These are phyloP conservation scores for Drosophila niveifrons DNA, from an alignment of 2,888 invertebrate genomes.

Conservation along the genomic window DNA sequence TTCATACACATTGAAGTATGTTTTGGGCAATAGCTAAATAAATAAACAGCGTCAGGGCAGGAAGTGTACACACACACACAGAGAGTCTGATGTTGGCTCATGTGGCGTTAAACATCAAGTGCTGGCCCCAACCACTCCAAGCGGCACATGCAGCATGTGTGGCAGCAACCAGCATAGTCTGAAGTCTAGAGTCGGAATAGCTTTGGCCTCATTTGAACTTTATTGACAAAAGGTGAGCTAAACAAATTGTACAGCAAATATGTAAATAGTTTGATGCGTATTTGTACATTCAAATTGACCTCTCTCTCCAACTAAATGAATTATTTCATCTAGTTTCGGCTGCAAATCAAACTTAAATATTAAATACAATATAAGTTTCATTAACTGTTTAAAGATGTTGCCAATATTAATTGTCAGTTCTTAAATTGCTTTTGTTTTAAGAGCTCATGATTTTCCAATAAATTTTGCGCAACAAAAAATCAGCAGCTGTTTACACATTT, in stretches of 20 bases:
- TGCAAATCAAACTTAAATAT: neutral
- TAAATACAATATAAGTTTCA: neutral
- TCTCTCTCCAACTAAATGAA: neutral
- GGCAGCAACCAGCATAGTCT: neutral
- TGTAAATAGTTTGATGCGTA: constrained; percentile 7
- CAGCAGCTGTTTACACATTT: constrained; percentile 18
- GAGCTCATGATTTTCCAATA: constrained; percentile 16
- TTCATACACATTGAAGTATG: constrained; percentile 52
- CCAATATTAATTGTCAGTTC: neutral
- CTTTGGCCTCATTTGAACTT: constrained; percentile 10
- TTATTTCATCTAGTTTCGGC: neutral
- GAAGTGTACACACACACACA: constrained; percentile 30
- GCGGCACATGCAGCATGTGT: constrained; percentile 44
- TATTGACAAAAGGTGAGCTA: constrained; percentile 10
- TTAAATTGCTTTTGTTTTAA: constrained; percentile 6
- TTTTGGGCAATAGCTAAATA: constrained; percentile 71
- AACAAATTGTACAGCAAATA: constrained; percentile 14
- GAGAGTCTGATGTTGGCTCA: constrained; percentile 34
- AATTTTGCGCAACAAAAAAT: constrained; percentile 11
- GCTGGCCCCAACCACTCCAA: constrained; percentile 29
- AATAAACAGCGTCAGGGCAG: constrained; percentile 62
- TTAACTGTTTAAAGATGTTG: neutral
- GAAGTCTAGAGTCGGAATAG: neutral
- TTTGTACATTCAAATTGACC: neutral
- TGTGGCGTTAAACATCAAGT: constrained; percentile 50